Evolutionary conservation across 2,888 invertebrate species (phyloP).

Genomic region (Hybos culiciformis): DNA sequence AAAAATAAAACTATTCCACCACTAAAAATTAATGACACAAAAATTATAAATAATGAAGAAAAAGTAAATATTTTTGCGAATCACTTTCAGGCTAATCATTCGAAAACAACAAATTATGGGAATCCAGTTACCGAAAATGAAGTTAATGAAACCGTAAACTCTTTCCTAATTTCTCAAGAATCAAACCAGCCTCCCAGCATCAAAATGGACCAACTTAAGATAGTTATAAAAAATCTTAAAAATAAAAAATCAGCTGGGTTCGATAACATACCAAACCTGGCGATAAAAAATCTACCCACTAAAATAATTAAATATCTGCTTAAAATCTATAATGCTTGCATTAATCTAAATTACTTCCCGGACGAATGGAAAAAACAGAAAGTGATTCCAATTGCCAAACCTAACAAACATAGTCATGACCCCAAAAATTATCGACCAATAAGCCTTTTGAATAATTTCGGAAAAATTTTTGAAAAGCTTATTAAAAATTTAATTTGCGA

Average conservation of each 20-base stretch:
- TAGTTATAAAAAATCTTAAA: no score
- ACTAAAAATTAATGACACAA: neutral
- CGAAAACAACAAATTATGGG: neutral
- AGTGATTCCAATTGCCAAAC: neutral
- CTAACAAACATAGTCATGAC: neutral
- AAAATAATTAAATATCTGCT: neutral
- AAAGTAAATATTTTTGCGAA: neutral
- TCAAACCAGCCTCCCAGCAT: no score
- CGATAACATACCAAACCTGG: neutral
- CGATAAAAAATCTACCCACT: neutral
- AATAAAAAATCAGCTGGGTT: no score
- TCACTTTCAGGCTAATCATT: neutral
- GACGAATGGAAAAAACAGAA: neutral
- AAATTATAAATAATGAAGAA: neutral
- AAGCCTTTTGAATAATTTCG: slow-evolving; percentile 3
- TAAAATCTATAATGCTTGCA: neutral
- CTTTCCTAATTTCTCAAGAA: no score
- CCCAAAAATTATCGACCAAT: neutral
- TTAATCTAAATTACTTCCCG: neutral
- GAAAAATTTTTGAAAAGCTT: slow-evolving; percentile 4
- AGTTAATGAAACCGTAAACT: no score
- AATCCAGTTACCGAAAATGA: neutral
- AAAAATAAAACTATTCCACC: neutral
- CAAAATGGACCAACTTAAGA: neutral
- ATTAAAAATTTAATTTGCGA: neutral